Conservation (phyloP, 37 sponge, comb jelly and placozoan genomes). For the Aplysina aerophoba region DNA sequence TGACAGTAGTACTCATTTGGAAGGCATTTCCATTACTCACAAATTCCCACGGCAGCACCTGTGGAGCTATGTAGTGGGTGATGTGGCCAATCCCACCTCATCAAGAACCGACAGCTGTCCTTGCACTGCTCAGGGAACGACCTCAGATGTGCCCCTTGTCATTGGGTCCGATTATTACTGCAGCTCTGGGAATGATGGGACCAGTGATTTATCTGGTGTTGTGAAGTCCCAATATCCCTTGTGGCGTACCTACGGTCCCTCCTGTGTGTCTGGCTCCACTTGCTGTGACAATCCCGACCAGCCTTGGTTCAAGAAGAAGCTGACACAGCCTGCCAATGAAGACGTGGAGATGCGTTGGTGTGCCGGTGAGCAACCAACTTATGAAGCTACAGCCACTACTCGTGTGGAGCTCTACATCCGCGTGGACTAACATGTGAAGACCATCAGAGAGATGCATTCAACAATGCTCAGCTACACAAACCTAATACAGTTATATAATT, state of each 20-base stretch:
- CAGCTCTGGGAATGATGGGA: not conserved
- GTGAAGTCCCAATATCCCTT: not conserved
- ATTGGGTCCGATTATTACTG: conserved; percentile 12
- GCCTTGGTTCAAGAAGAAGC: conserved; percentile 18
- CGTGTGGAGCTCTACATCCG: conserved; percentile 1
- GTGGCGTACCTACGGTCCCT: conserved; percentile 4
- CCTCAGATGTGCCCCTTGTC: not conserved
- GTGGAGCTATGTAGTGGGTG: conserved; percentile 8
- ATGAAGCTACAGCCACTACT: conserved; percentile 24
- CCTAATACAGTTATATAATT: too few relatives aligned
- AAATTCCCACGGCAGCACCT: not conserved
- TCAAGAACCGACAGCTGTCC: not conserved
- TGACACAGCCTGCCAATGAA: not conserved
- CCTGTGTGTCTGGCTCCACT: conserved; percentile 1
- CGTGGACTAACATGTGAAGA: not conserved
- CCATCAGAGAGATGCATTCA: too few relatives aligned
- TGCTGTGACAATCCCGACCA: conserved; percentile 24
- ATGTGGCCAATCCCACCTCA: not conserved
- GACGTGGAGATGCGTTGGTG: conserved; percentile 25
- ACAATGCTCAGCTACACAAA: too few relatives aligned
- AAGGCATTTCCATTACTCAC: conserved; percentile 22
- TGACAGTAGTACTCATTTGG: not conserved
- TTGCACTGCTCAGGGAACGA: not conserved
- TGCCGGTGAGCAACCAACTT: not conserved
- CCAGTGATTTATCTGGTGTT: too few relatives aligned